Evolutionary conservation across 2,888 invertebrate genomes (phyloP), one percentile per base, ranked within the genome.

Genomic region (Chrysopilus asiliformis): DNA sequence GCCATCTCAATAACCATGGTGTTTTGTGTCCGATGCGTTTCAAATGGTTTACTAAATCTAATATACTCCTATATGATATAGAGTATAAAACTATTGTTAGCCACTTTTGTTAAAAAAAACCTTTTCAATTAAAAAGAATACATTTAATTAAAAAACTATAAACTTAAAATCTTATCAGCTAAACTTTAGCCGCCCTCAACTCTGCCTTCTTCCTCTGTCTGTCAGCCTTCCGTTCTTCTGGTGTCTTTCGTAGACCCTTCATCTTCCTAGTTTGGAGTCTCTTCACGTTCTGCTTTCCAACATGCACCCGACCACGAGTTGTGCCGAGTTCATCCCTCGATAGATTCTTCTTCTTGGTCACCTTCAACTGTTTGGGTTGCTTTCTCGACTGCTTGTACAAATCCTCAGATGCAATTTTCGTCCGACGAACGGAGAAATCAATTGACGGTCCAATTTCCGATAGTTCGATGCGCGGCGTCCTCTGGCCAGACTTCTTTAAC

Each of bases 261-360:
- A 90, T 81, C 60, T 89, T 90, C 42, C 90, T 74, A 3, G 89
- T 90, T 58, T 94, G 93, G 43, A 95, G 65, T 47, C 72, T 76
- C 35, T 72, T 68, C 20, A 94, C 71, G 50, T 89, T 78, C 55
- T 97, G 97, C 50, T 78, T 79, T 46, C 86, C 85, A 68, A 98
- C 74, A 63, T 98, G 98, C 39, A 98, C 77, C 34, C 91, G 79
- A 27, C 93, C 97, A 53, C 86, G 71, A 50, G 79, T 86, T 7
- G 82, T 82, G 36, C 95, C 97, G 53, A 98, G 77, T 3, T 71
- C 74, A 67, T 97, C 90, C 35, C 72, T 73, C 2, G 79, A 75
- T 39, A 94, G 73, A 57, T 98, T 98, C 73, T 97, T 97, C 68
- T 83, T 85, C 53, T 82, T 83, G 46, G 78, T 78, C 1, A 73